Conservation (phyloP, 2,888 invertebrate genomes). For the Drosophila siamana region DNA sequence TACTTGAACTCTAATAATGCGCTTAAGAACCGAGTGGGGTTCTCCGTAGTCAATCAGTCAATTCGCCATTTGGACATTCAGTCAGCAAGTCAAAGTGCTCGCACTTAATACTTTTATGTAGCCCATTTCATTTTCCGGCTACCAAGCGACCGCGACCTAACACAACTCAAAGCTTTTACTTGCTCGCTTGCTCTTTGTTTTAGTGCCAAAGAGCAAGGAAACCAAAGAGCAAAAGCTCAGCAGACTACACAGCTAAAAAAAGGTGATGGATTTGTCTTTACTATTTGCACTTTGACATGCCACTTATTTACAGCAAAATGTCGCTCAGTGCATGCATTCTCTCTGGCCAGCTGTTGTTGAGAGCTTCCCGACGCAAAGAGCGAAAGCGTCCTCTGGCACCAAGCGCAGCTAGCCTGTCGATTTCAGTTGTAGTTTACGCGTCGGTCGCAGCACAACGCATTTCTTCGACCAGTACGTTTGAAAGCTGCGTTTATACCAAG, state of each 20-base stretch:
- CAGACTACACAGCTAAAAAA: conserved; percentile 46
- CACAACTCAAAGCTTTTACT: conserved; percentile 67
- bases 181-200: conserved; percentile 3
- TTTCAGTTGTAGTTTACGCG: conserved; percentile 80
- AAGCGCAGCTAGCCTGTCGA: conserved; percentile 14
- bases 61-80: conserved; percentile 30
- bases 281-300: neutral
- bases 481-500: conserved; percentile 19
- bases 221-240: conserved; percentile 48
- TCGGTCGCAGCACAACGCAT: conserved; percentile 75
- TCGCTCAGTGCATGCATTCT: conserved; percentile 20
- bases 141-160: conserved; percentile 67
- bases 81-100: conserved; percentile 35
- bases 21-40: conserved; percentile 53
- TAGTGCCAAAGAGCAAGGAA: neutral
- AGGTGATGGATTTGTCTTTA: too few relatives aligned
- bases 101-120: conserved; percentile 30
- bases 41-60: conserved; percentile 39
- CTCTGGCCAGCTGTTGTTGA: conserved; percentile 11
- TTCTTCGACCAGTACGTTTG: conserved; percentile 23
- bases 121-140: conserved; percentile 12
- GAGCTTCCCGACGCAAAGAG: conserved; percentile 13
- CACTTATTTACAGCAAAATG: neutral
- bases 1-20: conserved; percentile 65
- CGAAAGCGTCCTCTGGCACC: conserved; percentile 14